Conservation (phyloP, 2,113 vertebrate species). For the Eretmochelys imbricata region DNA sequence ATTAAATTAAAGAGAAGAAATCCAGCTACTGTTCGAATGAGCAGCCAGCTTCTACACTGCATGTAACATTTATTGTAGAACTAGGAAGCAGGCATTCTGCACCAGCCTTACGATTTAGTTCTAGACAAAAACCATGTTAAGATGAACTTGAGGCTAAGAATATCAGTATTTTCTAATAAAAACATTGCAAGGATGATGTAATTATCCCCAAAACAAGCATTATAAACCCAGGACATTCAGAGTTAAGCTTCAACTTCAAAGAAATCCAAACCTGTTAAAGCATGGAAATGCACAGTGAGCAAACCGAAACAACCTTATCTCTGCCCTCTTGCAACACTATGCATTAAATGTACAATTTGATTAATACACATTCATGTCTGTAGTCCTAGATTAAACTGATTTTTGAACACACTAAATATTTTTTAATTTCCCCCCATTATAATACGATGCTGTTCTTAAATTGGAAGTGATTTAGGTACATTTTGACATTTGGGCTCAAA, state of each 20-base stretch:
- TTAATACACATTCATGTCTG: not conserved
- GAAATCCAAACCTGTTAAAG: not conserved
- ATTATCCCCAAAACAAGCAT: not conserved
- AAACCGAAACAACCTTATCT: not conserved
- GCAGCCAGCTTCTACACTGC: not conserved
- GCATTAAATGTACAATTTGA: not conserved
- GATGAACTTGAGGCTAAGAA: not conserved
- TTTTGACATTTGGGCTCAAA: not conserved
- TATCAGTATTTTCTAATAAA: not conserved
- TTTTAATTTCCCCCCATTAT: not conserved
- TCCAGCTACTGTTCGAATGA: not conserved
- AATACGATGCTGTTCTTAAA: not conserved
- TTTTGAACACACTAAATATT: not conserved
- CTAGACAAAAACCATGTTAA: not conserved
- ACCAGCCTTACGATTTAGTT: not conserved
- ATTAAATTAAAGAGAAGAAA: not conserved
- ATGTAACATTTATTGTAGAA: not conserved
- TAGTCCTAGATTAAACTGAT: not conserved
- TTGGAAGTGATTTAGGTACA: not conserved
- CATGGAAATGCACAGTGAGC: not conserved
- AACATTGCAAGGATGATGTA: not conserved
- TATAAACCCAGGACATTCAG: not conserved
- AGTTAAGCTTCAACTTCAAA: not conserved
- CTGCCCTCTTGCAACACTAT: not conserved
- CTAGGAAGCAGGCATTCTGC: not conserved